Base-by-base conservation (phyloP, 2,113 vertebrate species). In the Clinocottus analis region DNA sequence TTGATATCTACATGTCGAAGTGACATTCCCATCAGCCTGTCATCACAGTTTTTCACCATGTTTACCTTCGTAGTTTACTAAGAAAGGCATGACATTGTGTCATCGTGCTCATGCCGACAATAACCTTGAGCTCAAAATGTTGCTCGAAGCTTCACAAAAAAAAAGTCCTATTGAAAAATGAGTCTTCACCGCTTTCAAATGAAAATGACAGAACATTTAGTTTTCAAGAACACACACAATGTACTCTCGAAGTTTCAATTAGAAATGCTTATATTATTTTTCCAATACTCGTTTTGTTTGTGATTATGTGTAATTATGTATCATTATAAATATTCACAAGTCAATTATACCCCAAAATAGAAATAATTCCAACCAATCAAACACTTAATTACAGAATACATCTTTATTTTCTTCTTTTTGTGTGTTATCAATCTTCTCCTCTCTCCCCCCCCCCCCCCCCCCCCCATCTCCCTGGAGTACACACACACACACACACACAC, bases 251-350 rank as follows among this genome's bases (percentile, higher is more conserved):
- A 53, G n/a, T 31, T 67, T 39, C 1, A 53, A 31, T 51, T 59
- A 9, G 6, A 37, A 67, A 37, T 68, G 3, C 12, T 25, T 37
- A 2, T 31, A 31, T 27, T 39, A 10, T 33, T 3, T n/a, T n/a
- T n/a, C n/a, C n/a, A n/a, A n/a, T n/a, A n/a, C n/a, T n/a, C n/a
- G n/a, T n/a, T n/a, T n/a, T n/a, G n/a, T 69, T 25, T 45, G 13
- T 80, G 12, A 83, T 75, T 62, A 59, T 68, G 69, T 55, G 5
- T 51, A 68, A 80, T 83, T 60, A 86, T 55, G 31, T 70, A 17
- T 79, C 27, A 78, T 84, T 61, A 74, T 29, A 61, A 80, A 75
- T 31, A 80, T 69, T 83, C 23, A 60, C 39, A 68, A 62, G 16
- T 39, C 45, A 35, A 11, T 14, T 68, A 5, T 43, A 76, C 49